Evolutionary conservation across 2,113 vertebrate species (phyloP).

Genomic region (Esox niger): DNA sequence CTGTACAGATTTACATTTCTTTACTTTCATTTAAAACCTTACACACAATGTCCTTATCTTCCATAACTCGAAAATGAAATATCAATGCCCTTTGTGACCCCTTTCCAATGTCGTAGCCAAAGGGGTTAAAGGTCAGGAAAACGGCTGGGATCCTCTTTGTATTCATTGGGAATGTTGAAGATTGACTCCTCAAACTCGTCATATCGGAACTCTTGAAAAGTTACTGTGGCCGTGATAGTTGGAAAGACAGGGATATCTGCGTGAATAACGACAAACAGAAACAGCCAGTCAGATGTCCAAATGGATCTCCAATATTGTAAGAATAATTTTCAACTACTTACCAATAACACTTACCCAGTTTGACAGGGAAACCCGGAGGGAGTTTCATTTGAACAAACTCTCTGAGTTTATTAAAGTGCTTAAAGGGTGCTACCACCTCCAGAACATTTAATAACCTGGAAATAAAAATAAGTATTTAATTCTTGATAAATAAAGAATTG

Average conservation of each 20-base stretch:
- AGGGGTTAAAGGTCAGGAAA: constrained; percentile 91
- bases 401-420: constrained; percentile 99
- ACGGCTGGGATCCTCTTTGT: constrained; percentile 96
- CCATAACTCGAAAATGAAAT: background rate
- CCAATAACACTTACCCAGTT: constrained; percentile 81
- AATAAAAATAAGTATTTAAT: constrained; percentile 3
- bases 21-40: constrained; percentile 21
- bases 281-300: background rate
- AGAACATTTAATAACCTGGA: constrained; percentile 95
- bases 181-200: constrained; percentile 88
- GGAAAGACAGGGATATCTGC: constrained; percentile 97
- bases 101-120: background rate
- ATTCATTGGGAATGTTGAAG: constrained; percentile 91
- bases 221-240: constrained; percentile 98
- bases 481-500: background rate
- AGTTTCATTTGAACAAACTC: constrained; percentile 99
- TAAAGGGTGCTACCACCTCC: constrained; percentile 98
- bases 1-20: constrained; percentile 32
- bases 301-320: background rate
- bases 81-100: constrained; percentile 46
- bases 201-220: constrained; percentile 97
- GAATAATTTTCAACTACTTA: no score
- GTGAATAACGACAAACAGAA: constrained; percentile 1
- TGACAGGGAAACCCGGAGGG: constrained; percentile 97
- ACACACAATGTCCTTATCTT: background rate